Evolutionary conservation across 2,888 invertebrate species (phyloP).

Genomic region (Drosophila sordidapex): DNA sequence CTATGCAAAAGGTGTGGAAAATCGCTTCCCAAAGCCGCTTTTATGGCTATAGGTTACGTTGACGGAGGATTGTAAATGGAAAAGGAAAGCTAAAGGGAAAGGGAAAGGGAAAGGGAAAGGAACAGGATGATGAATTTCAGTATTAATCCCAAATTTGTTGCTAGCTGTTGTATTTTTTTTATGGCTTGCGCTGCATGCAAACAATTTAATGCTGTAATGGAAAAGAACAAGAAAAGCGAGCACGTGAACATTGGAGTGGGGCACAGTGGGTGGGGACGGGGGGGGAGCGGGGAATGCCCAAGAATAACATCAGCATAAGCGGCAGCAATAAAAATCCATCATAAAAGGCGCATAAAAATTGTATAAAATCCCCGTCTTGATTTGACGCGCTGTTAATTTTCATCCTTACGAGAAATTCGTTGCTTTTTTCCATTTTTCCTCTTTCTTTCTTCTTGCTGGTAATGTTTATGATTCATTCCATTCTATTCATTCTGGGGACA

Average conservation of each 20-base stretch:
- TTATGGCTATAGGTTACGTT: constrained; percentile 20
- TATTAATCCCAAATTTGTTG: constrained; percentile 73
- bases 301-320: constrained; percentile 57
- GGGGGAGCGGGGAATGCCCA: neutral
- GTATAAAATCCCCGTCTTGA: constrained; percentile 62
- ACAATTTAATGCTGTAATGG: constrained; percentile 61
- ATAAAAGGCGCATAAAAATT: constrained; percentile 74
- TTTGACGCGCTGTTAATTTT: constrained; percentile 76
- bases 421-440: constrained; percentile 5
- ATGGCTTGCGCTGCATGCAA: constrained; percentile 67
- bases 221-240: constrained; percentile 8
- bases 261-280: neutral
- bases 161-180: constrained; percentile 67
- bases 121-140: constrained; percentile 25
- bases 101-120: neutral
- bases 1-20: constrained; percentile 49
- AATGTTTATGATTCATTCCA: constrained; percentile 31
- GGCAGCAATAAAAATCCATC: constrained; percentile 71
- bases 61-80: constrained; percentile 1
- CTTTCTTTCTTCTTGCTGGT: neutral
- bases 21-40: constrained; percentile 40
- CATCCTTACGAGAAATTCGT: constrained; percentile 24
- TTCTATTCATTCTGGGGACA: constrained; percentile 28
- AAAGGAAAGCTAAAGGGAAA: neutral
- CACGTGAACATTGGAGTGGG: neutral